phyloP scores from a whole-genome alignment of 2,797 vertebrate genomes.

The Sebastes kiyomatsui region DNA sequence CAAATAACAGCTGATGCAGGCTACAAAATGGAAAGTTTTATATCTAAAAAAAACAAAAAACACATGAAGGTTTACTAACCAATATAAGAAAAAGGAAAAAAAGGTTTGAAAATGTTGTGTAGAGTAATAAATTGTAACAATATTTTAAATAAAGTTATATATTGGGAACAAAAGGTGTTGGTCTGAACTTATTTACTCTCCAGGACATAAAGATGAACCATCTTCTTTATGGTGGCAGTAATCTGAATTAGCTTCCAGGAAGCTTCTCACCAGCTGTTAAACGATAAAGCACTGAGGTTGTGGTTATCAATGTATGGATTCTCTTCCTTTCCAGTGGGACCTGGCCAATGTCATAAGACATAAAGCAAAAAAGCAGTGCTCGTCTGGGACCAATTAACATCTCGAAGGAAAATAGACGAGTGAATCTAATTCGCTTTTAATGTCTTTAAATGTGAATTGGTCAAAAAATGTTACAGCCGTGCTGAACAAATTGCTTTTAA shows the following conservation, averaged over 20 bases:
- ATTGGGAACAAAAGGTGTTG: constrained; percentile 80
- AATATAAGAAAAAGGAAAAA: constrained; percentile 72
- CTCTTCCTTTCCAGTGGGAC: constrained; percentile 9
- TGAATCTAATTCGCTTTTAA: constrained; percentile 24
- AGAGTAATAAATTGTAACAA: constrained; percentile 98
- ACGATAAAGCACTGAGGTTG: constrained; percentile 36
- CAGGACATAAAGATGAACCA: not conserved
- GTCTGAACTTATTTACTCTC: constrained; percentile 35
- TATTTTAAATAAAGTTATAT: constrained; percentile 99
- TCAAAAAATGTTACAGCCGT: constrained; percentile 1
- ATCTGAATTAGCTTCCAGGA: constrained; percentile 5
- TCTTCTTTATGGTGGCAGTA: not conserved
- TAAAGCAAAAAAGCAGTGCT: constrained; percentile 19
- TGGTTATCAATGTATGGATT: constrained; percentile 51
- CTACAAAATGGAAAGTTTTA: constrained; percentile 77
- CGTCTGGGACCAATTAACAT: constrained; percentile 32
- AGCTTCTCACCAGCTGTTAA: constrained; percentile 27
- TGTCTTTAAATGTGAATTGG: constrained; percentile 6
- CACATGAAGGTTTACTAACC: constrained; percentile 84
- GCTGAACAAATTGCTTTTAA: not conserved
- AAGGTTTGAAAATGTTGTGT: constrained; percentile 88
- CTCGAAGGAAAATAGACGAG: not conserved
- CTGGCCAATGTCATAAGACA: constrained; percentile 19
- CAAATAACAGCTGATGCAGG: constrained; percentile 67
- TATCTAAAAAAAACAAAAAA: constrained; percentile 66